These are phyloP conservation scores for Petaurus breviceps DNA, from an alignment of 2,113 vertebrate genomes.

Conservation along the genomic window DNA sequence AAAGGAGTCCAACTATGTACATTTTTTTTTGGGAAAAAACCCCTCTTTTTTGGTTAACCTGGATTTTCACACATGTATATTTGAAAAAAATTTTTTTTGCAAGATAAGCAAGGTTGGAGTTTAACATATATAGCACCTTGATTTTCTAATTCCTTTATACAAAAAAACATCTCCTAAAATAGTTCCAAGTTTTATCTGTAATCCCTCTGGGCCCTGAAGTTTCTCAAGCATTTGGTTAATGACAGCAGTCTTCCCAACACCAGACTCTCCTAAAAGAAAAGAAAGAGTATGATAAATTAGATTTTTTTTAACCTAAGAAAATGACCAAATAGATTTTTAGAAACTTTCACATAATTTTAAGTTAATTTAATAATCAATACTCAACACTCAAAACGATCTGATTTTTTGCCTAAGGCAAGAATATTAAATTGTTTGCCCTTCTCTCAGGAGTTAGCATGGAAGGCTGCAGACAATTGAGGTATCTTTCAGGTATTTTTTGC, in stretches of 20 bases:
- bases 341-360: background rate
- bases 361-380: background rate
- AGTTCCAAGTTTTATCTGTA: conserved; percentile 74
- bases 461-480: background rate
- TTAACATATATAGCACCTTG: conserved; percentile 74
- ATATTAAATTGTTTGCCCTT: background rate
- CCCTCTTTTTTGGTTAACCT: conserved; percentile 6
- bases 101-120: conserved; percentile 30
- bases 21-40: conserved; percentile 13
- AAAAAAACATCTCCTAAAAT: conserved; percentile 81
- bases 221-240: conserved; percentile 81
- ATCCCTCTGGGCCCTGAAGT: conserved; percentile 70
- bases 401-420: background rate
- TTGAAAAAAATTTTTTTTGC: conserved; percentile 6
- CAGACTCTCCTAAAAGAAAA: conserved; percentile 77
- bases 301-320: conserved; percentile 3
- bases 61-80: conserved; percentile 31
- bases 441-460: conserved; percentile 12
- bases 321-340: background rate
- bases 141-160: conserved; percentile 74
- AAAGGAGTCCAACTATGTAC: conserved; percentile 19
- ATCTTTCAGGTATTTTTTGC: background rate
- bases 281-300: background rate
- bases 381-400: background rate
- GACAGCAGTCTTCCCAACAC: conserved; percentile 80